Evolutionary conservation across 2,888 invertebrate genomes (phyloP).

Genomic region (Tachina fera): DNA sequence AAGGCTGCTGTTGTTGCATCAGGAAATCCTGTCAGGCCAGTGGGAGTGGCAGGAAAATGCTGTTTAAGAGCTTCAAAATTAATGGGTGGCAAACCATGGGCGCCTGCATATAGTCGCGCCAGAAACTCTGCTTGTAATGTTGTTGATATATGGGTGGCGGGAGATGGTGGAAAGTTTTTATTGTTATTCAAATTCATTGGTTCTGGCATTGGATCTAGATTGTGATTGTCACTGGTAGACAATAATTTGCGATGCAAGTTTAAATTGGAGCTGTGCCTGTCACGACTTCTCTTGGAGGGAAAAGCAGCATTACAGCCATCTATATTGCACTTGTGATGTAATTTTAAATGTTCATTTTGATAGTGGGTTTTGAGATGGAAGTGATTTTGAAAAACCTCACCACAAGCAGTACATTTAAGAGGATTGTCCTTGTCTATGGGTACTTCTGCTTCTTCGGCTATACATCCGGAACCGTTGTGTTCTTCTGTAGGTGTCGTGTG

Average conservation of each 20-base stretch:
- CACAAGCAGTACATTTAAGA: conserved; percentile 94
- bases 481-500: conserved; percentile 13
- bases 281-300: conserved; percentile 95
- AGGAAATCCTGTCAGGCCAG: conserved; percentile 69
- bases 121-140: conserved; percentile 89
- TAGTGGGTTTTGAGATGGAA: conserved; percentile 97
- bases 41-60: conserved; percentile 75
- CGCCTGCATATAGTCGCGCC: conserved; percentile 90
- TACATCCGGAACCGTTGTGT: conserved; percentile 43
- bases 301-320: conserved; percentile 98
- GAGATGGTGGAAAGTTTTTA: conserved; percentile 62
- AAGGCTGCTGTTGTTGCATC: conserved; percentile 74
- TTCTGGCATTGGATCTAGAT: conserved; percentile 76
- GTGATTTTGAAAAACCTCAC: conserved; percentile 95
- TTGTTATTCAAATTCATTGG: conserved; percentile 70
- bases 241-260: conserved; percentile 95
- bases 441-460: conserved; percentile 87
- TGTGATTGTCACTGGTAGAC: conserved; percentile 85
- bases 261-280: conserved; percentile 95
- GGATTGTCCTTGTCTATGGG: conserved; percentile 97
- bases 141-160: conserved; percentile 84
- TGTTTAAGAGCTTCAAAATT: conserved; percentile 87
- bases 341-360: conserved; percentile 96
- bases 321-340: conserved; percentile 97
- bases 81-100: conserved; percentile 85